Evolutionary conservation across 2,888 invertebrate species (phyloP).

Genomic region (Diarsia rubi): DNA sequence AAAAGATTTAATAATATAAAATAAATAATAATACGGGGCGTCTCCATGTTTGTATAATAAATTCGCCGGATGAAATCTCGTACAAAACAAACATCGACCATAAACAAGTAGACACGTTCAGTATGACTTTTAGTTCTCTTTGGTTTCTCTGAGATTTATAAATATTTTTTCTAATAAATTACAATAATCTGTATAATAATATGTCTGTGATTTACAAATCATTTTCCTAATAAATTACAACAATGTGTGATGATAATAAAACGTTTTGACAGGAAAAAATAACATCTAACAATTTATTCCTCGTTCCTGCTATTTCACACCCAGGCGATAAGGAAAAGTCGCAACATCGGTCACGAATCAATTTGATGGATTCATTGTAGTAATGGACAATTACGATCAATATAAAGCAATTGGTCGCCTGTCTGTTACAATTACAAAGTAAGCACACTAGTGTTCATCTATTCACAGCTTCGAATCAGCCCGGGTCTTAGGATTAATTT

Average conservation of each 20-base stretch:
- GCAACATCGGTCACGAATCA: conserved; percentile 24
- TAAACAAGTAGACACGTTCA: conserved; percentile 4
- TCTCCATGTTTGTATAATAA: background rate
- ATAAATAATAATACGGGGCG: too few relatives aligned
- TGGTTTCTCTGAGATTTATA: background rate
- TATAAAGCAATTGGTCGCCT: conserved; percentile 23
- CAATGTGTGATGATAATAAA: conserved; percentile 4
- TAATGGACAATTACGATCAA: conserved; percentile 48
- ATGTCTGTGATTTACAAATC: too few relatives aligned
- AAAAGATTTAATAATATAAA: too few relatives aligned
- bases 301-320: conserved; percentile 13
- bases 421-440: conserved; percentile 30
- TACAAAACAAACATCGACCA: conserved; percentile 10
- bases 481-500: background rate
- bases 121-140: background rate
- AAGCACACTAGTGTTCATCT: conserved; percentile 10
- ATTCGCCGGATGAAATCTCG: conserved; percentile 3
- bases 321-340: conserved; percentile 31
- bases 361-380: conserved; percentile 33
- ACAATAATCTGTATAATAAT: conserved; percentile 1
- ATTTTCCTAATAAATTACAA: background rate
- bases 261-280: conserved; percentile 16
- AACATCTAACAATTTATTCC: background rate
- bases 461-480: background rate
- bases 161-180: background rate